phyloP scores from a whole-genome alignment of 2,113 vertebrate species.

The Sylvia atricapilla region DNA sequence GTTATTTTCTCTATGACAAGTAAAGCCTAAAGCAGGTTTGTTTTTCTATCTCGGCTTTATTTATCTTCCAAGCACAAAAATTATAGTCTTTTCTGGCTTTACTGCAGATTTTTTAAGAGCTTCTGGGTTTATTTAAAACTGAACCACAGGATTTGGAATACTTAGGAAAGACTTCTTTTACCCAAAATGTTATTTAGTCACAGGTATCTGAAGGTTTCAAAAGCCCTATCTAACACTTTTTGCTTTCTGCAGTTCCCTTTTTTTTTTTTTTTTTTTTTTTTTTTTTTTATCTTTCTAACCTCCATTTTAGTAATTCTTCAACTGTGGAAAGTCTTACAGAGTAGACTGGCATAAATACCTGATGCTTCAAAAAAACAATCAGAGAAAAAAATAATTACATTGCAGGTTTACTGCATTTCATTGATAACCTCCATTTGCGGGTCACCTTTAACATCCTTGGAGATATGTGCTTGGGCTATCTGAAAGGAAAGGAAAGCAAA shows the following conservation, averaged over 20 bases:
- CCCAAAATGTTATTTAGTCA: background rate
- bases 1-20: background rate
- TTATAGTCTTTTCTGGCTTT: background rate
- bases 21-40: background rate
- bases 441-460: constrained; percentile 26
- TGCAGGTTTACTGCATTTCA: constrained; percentile 35
- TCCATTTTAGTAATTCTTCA: background rate
- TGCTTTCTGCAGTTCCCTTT: background rate
- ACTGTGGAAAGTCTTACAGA: background rate
- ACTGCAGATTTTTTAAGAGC: background rate
- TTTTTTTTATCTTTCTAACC: background rate
- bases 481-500: constrained; percentile 36
- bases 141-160: background rate
- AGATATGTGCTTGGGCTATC: constrained; percentile 12
- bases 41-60: background rate
- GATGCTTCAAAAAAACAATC: background rate
- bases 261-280: too few species aligned
- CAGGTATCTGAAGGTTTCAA: background rate
- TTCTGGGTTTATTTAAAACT: constrained; percentile 1
- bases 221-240: background rate
- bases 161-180: background rate
- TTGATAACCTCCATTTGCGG: constrained; percentile 41
- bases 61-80: constrained; percentile 3
- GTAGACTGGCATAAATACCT: background rate
- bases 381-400: background rate